phyloP scores from a whole-genome alignment of 2,797 vertebrate species.

The Falco naumanni region DNA sequence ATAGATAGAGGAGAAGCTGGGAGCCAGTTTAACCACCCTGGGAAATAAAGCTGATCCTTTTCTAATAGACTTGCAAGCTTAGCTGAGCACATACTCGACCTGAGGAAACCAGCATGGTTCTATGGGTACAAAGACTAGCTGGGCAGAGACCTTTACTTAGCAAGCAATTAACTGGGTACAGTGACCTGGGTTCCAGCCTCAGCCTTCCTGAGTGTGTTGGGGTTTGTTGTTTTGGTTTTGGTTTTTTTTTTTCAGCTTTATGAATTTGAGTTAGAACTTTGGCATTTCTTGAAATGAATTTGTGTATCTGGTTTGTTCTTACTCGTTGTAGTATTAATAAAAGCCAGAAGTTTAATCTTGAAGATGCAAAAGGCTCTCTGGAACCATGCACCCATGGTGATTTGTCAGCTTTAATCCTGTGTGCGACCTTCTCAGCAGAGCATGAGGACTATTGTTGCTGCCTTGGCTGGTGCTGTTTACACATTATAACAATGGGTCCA shows the following conservation, averaged over 20 bases:
- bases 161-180: neutral
- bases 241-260: neutral
- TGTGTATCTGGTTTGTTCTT: constrained; percentile 6
- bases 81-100: neutral
- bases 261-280: neutral
- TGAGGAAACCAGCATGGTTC: neutral
- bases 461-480: neutral
- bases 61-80: neutral
- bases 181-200: neutral
- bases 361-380: neutral
- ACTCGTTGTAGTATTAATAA: neutral
- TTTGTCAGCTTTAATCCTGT: constrained; percentile 28
- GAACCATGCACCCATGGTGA: neutral
- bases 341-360: neutral
- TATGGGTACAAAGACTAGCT: neutral
- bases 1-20: neutral
- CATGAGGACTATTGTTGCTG: neutral
- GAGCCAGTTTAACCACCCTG: neutral
- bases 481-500: neutral
- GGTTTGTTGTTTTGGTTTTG: neutral
- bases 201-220: neutral
- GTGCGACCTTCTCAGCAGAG: neutral
- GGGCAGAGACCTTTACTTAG: neutral
- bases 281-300: constrained; percentile 19
- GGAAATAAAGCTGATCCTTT: neutral